Conservation (phyloP, 1,140 invertebrate genomes). For the Meloidogyne floridensis region DNA sequence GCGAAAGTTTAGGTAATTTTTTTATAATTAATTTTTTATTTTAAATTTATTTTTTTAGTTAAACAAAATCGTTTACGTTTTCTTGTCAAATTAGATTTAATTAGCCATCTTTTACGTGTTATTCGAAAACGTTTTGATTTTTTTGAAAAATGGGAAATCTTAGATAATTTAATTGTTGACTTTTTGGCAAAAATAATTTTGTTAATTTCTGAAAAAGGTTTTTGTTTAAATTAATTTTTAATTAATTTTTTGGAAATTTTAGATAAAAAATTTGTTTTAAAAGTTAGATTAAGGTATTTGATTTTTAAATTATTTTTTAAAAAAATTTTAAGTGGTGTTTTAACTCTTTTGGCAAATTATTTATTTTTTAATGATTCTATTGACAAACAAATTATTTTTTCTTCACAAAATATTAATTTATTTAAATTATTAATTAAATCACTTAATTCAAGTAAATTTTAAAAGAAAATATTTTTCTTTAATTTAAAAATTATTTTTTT, state of each 20-base stretch:
- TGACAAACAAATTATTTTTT: neutral
- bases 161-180: constrained; percentile 27
- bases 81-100: constrained; percentile 40
- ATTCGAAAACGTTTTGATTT: constrained; percentile 14
- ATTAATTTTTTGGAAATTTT: neutral
- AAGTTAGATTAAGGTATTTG: neutral
- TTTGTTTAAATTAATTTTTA: neutral
- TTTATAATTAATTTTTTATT: neutral
- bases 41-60: constrained; percentile 19
- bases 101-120: constrained; percentile 32
- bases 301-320: neutral
- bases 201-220: constrained; percentile 24
- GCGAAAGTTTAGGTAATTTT: constrained; percentile 18
- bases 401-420: neutral
- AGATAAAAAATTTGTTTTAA: constrained; percentile 1
- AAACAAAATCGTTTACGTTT: constrained; percentile 34
- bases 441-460: neutral
- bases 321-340: neutral
- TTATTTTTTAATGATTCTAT: neutral
- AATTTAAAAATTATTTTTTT: neutral
- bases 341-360: neutral
- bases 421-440: neutral
- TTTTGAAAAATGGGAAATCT: neutral
- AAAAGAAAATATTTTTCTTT: neutral
- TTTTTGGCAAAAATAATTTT: constrained; percentile 18